Evolutionary conservation across 2,113 vertebrate species (phyloP).

Genomic region (Tetrax tetrax): DNA sequence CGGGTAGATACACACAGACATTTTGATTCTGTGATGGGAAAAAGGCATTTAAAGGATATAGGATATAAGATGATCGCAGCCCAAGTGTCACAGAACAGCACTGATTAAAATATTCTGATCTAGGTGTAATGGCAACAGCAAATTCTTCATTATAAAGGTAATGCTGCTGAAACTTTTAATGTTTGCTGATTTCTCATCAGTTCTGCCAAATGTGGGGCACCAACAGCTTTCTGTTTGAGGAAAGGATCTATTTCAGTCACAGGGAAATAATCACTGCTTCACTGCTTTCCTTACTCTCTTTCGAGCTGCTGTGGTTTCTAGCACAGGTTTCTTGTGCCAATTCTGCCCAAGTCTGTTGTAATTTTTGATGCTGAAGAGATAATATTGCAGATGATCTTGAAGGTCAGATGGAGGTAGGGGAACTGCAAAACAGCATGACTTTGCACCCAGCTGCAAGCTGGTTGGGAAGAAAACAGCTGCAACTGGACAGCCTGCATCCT

Average conservation of each 20-base stretch:
- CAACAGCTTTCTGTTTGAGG: neutral
- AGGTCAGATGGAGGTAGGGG: slow-evolving; percentile 57
- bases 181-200: neutral
- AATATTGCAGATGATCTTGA: slow-evolving; percentile 45
- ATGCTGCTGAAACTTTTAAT: neutral
- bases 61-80: neutral
- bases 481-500: slow-evolving; percentile 33
- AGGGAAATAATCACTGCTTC: neutral
- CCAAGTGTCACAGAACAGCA: neutral
- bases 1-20: neutral
- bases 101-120: neutral
- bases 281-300: neutral
- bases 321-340: neutral
- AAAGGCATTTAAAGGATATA: neutral
- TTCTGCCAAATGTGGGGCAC: neutral
- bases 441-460: slow-evolving; percentile 43
- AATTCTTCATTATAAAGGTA: neutral
- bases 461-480: slow-evolving; percentile 56
- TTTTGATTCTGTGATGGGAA: neutral
- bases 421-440: slow-evolving; percentile 25
- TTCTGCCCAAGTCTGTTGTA: slow-evolving; percentile 11
- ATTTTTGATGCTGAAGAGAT: slow-evolving; percentile 46
- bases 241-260: neutral
- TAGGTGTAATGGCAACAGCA: neutral
- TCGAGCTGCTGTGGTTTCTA: neutral